phyloP scores from a whole-genome alignment of 1,140 invertebrate species.

The Monochamus saltuarius region DNA sequence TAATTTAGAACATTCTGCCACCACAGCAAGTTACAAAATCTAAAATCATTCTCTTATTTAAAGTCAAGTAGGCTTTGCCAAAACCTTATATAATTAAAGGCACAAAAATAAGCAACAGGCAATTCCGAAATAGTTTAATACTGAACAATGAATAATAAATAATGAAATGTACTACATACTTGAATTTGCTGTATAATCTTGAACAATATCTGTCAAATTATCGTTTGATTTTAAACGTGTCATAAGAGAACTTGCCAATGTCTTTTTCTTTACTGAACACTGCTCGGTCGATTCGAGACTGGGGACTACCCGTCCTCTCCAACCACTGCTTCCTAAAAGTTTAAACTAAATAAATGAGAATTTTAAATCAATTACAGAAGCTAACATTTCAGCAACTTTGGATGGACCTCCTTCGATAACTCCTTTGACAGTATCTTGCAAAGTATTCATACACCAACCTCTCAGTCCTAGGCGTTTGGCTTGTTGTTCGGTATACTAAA shows the following conservation, averaged over 20 bases:
- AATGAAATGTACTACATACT: background rate
- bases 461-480: constrained; percentile 64
- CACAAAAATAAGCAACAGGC: too few species aligned
- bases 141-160: too few species aligned
- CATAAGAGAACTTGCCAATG: constrained; percentile 52
- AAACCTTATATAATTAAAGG: too few species aligned
- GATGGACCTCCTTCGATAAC: constrained; percentile 64
- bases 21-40: too few species aligned
- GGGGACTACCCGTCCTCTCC: constrained; percentile 64
- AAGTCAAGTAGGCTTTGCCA: too few species aligned
- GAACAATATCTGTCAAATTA: constrained; percentile 8
- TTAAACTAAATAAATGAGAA: background rate
- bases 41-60: too few species aligned
- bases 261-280: constrained; percentile 65
- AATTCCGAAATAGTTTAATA: too few species aligned
- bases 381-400: constrained; percentile 68
- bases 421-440: constrained; percentile 69
- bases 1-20: too few species aligned
- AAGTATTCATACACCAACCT: constrained; percentile 79
- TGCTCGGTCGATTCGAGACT: constrained; percentile 65
- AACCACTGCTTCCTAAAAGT: constrained; percentile 70
- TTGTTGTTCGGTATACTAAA: constrained; percentile 67
- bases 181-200: background rate
- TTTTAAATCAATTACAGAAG: background rate
- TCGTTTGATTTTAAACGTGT: constrained; percentile 52